Evolutionary conservation across 2,888 invertebrate genomes (phyloP).

Genomic region (Drosophila mercatorum): DNA sequence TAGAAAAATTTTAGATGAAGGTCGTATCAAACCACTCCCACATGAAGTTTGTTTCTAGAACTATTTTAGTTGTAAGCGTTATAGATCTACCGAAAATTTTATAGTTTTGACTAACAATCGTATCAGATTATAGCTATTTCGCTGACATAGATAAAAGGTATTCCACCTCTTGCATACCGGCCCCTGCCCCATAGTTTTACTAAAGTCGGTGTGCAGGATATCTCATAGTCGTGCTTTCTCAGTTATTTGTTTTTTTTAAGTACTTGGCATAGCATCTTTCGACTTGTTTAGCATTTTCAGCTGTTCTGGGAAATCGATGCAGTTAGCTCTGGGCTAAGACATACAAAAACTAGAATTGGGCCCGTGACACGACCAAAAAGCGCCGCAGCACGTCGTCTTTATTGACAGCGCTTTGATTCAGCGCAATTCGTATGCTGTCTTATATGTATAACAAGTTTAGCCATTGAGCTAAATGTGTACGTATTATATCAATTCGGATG

Average conservation of each 20-base stretch:
- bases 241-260: not conserved
- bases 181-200: too few relatives aligned
- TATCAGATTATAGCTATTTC: too few relatives aligned
- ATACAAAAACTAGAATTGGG: constrained; percentile 3
- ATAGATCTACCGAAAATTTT: too few relatives aligned
- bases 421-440: not conserved
- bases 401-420: constrained; percentile 3
- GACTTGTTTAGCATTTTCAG: constrained; percentile 22
- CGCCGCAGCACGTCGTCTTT: not conserved
- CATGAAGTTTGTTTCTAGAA: too few relatives aligned
- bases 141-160: too few relatives aligned
- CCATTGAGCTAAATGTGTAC: too few relatives aligned
- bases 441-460: not conserved
- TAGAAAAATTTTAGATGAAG: not conserved
- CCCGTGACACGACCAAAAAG: constrained; percentile 11
- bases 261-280: not conserved
- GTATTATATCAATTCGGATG: too few relatives aligned
- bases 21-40: too few relatives aligned
- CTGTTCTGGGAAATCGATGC: constrained; percentile 26
- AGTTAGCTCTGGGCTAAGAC: constrained; percentile 9
- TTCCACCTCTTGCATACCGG: too few relatives aligned
- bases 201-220: not conserved
- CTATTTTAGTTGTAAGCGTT: too few relatives aligned
- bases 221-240: not conserved
- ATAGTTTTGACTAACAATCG: too few relatives aligned